A percentile compares a stretch with the other conserved stretches of the same genome.
Conservation (phyloP, 2,113 vertebrate genomes). For the Vicugna pacos region DNA sequence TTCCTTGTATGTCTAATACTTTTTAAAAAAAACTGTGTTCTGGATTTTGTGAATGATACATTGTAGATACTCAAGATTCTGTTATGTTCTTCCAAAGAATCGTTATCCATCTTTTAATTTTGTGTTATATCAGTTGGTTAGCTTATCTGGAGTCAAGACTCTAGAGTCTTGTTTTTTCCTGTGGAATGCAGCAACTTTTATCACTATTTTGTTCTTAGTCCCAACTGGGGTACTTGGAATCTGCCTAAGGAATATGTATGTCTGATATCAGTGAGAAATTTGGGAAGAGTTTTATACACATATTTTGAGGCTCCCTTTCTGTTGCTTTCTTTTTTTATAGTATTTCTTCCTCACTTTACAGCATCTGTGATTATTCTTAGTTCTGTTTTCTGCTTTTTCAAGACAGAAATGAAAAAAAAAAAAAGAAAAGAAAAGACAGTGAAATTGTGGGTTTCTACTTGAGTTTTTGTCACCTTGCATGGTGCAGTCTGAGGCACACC, state of each 20-base stretch:
- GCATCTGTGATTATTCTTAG: neutral
- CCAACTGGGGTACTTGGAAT: neutral
- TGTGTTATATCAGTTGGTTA: neutral
- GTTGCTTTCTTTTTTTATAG: neutral
- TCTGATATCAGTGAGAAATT: neutral
- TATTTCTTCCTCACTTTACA: neutral
- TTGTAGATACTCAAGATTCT: neutral
- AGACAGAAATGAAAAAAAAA: neutral
- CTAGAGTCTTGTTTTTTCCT: neutral
- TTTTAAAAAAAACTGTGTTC: neutral
- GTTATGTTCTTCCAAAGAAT: neutral
- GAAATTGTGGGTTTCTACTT: neutral
- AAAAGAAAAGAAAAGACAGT: neutral
- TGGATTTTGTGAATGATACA: neutral
- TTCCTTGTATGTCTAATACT: neutral
- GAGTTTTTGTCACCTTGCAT: neutral
- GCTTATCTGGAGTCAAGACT: neutral
- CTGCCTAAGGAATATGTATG: neutral
- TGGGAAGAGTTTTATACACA: neutral
- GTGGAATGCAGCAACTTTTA: neutral
- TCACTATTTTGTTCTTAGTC: neutral
- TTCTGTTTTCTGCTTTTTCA: neutral
- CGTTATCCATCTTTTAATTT: neutral
- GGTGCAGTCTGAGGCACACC: neutral
- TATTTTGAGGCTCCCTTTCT: neutral